Base-by-base conservation (phyloP, 2,888 invertebrate species). In the Scaptomyza flava region DNA sequence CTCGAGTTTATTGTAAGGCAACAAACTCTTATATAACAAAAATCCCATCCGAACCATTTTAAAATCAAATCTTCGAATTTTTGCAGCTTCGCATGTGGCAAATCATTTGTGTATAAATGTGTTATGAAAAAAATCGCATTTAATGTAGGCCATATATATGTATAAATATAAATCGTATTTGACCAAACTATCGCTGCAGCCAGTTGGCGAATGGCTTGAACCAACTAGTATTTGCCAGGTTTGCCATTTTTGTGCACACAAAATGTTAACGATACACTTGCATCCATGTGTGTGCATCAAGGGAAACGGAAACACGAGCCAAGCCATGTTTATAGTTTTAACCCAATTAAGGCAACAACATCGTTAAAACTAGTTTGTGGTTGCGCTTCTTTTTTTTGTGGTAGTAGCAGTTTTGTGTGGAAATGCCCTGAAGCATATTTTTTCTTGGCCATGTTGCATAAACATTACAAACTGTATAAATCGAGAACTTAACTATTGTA, bases 291-390 rank as follows among this genome's bases (percentile, higher is more conserved):
- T n/a, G 14, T 43, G 50, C 14, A 42, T 36, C 7, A 17, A 64
- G 57, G 61, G 33, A 52, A 70, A 52, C 56, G 61, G 51, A 23
- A 33, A 54, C 47, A 59, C 60, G 53, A 72, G 65, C 36, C 51
- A 14, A 27, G 14, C 36, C 14, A 27, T 51, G 38, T 23, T 84
- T 84, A 78, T 84, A 64, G 80, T 50, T 78, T 84, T 75, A 83
- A 81, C 84, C 80, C 81, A 84, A 83, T 83, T 80, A 68, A 52
- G 78, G 66, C 58, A 54, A 51, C 47, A 56, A 57, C 46, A 42
- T 46, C 46, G 56, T 54, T 31, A 23, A 6, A 45, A 20, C 31
- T 11, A 33, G 64, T 52, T 51, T 58, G 65, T 57, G 42, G 27
- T 46, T 51, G 47, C 20, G 48, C 9, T 56, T n/a, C 34, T 45